Conservation (phyloP, 1,140 invertebrate genomes). For the Ostrea edulis region DNA sequence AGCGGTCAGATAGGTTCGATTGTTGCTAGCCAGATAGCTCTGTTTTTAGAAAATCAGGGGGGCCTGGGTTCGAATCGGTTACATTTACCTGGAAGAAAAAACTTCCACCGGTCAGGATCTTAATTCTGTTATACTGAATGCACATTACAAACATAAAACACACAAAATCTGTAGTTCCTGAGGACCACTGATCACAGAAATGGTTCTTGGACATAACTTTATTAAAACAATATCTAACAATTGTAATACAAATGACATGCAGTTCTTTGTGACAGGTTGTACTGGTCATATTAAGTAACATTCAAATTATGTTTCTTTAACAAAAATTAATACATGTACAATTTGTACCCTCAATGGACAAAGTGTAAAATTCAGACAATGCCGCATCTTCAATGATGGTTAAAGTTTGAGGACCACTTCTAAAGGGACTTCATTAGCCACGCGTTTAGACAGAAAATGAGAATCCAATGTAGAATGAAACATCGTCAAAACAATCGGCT, state of each 20-base stretch:
- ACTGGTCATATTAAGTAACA: not conserved
- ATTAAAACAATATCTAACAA: conserved; percentile 10
- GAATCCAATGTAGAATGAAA: not conserved
- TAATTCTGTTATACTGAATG: too few relatives aligned
- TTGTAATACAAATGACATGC: not conserved
- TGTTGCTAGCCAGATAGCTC: too few relatives aligned
- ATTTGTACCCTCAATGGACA: not conserved
- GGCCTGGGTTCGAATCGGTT: too few relatives aligned
- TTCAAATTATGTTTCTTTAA: not conserved
- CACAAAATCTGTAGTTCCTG: too few relatives aligned
- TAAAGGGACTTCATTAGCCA: not conserved
- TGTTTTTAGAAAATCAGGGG: too few relatives aligned
- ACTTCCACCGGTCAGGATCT: too few relatives aligned
- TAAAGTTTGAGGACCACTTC: not conserved
- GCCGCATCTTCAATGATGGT: not conserved
- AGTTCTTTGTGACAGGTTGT: not conserved
- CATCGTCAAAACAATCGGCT: not conserved
- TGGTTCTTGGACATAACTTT: not conserved
- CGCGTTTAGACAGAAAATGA: not conserved
- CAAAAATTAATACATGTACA: not conserved
- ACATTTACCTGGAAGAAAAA: too few relatives aligned
- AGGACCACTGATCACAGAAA: too few relatives aligned
- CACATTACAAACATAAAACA: too few relatives aligned
- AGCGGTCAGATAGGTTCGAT: too few relatives aligned
- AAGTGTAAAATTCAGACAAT: not conserved